Percentiles rank a stretch among this genome's conserved stretches.
Evolutionary conservation across 2,797 vertebrate species (phyloP).

Genomic region (Gallinago solitaria): DNA sequence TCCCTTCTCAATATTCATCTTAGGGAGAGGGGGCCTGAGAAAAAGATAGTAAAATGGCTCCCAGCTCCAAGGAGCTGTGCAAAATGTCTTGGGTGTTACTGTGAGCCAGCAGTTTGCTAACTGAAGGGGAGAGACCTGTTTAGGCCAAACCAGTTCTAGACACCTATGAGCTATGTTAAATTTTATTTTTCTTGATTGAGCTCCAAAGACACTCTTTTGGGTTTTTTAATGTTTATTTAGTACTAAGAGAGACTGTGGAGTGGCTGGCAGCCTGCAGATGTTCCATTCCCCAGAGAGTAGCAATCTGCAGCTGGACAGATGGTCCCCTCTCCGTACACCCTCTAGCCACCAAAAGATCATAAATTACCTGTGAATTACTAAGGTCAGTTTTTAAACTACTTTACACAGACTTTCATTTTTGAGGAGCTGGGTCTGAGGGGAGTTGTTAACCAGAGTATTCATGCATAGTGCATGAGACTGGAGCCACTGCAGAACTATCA

Average conservation of each 20-base stretch:
- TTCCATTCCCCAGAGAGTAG: neutral
- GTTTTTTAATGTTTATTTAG: neutral
- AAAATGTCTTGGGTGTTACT: neutral
- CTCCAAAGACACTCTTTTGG: neutral
- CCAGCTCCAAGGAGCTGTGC: neutral
- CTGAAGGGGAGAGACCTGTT: neutral
- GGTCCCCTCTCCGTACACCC: neutral
- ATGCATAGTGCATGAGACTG: fast-evolving
- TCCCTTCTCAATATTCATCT: neutral
- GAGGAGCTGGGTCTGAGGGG: neutral
- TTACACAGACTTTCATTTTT: neutral
- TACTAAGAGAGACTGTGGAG: neutral
- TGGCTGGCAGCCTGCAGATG: neutral
- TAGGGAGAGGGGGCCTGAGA: neutral
- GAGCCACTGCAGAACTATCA: neutral
- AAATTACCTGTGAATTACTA: neutral
- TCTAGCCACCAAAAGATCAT: neutral
- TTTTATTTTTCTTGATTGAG: neutral
- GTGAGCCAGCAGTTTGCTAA: neutral
- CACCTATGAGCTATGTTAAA: neutral
- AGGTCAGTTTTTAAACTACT: neutral
- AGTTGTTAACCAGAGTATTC: neutral
- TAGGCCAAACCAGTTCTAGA: neutral
- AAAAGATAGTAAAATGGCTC: neutral
- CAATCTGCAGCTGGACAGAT: neutral